Conservation (phyloP, 1,140 invertebrate genomes). For the Probaryconus sp. region DNA sequence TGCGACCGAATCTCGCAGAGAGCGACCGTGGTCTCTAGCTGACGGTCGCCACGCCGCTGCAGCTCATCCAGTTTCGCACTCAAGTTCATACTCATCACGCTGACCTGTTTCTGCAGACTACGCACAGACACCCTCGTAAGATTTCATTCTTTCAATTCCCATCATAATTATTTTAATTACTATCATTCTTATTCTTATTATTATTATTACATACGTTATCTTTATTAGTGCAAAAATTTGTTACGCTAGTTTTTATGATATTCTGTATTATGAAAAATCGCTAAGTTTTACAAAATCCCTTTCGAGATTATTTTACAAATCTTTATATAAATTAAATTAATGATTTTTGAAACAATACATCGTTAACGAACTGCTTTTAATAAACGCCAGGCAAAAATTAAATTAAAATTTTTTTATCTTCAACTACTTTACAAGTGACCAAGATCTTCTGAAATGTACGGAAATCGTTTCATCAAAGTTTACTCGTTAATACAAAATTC, state of each 20-base stretch:
- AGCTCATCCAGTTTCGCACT: constrained; percentile 94
- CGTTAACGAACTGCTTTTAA: too few relatives aligned
- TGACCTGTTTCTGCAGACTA: constrained; percentile 97
- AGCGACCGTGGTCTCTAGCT: constrained; percentile 92
- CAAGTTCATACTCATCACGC: constrained; percentile 96
- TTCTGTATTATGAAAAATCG: too few relatives aligned
- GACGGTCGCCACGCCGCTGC: constrained; percentile 90
- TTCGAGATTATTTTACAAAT: too few relatives aligned
- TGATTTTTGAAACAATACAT: too few relatives aligned
- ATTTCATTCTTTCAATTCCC: constrained; percentile 25
- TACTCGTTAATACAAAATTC: constrained; percentile 1
- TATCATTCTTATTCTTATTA: constrained; percentile 36
- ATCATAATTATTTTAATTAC: constrained; percentile 16
- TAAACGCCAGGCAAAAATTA: constrained; percentile 23
- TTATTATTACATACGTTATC: too few relatives aligned
- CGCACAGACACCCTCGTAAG: constrained; percentile 64
- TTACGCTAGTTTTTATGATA: too few relatives aligned
- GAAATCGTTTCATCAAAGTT: constrained; percentile 26
- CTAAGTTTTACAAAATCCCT: too few relatives aligned
- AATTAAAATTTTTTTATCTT: constrained; percentile 3
- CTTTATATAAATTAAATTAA: too few relatives aligned
- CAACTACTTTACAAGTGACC: too few relatives aligned
- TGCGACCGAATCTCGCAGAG: constrained; percentile 93
- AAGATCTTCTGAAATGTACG: too few relatives aligned
- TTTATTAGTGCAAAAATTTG: too few relatives aligned